phyloP scores from a whole-genome alignment of 1,140 invertebrate genomes.

The Trichonephila clavata region DNA sequence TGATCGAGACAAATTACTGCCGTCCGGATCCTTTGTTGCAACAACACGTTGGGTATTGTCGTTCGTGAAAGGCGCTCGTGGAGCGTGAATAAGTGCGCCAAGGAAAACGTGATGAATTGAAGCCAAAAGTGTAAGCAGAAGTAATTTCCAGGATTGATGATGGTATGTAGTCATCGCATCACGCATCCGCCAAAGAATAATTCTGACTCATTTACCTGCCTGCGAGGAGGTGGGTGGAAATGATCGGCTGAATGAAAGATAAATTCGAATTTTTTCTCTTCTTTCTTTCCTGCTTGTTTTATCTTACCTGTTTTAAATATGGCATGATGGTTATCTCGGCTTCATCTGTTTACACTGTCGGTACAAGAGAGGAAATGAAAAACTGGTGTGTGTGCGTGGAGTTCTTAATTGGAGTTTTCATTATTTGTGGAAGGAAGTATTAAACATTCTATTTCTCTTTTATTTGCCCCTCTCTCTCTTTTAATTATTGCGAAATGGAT shows the following conservation, averaged over 20 bases:
- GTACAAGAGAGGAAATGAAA: not conserved
- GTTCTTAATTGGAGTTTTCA: too few relatives aligned
- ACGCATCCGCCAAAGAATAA: constrained; percentile 45
- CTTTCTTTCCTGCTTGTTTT: not conserved
- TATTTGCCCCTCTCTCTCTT: too few relatives aligned
- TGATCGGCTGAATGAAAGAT: constrained; percentile 28
- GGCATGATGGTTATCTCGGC: not conserved
- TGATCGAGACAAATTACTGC: constrained; percentile 63
- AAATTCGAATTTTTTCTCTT: not conserved
- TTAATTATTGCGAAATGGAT: too few relatives aligned
- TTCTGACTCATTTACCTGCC: constrained; percentile 58
- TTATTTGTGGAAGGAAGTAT: too few relatives aligned
- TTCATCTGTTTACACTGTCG: not conserved
- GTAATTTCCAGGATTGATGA: constrained; percentile 67
- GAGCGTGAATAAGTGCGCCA: constrained; percentile 53
- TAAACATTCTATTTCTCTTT: too few relatives aligned
- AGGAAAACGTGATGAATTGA: constrained; percentile 69
- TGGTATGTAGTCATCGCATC: constrained; percentile 1
- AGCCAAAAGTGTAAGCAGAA: constrained; percentile 70
- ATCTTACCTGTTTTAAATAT: constrained; percentile 28
- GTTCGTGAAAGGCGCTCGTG: constrained; percentile 7
- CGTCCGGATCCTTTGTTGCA: constrained; percentile 46
- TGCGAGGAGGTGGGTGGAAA: constrained; percentile 17
- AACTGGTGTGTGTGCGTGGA: not conserved
- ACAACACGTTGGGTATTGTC: constrained; percentile 30